Percentiles rank a stretch among this genome's conserved stretches.
Evolutionary conservation across 2,797 vertebrate species (phyloP).

Genomic region (Ammospiza maritima): DNA sequence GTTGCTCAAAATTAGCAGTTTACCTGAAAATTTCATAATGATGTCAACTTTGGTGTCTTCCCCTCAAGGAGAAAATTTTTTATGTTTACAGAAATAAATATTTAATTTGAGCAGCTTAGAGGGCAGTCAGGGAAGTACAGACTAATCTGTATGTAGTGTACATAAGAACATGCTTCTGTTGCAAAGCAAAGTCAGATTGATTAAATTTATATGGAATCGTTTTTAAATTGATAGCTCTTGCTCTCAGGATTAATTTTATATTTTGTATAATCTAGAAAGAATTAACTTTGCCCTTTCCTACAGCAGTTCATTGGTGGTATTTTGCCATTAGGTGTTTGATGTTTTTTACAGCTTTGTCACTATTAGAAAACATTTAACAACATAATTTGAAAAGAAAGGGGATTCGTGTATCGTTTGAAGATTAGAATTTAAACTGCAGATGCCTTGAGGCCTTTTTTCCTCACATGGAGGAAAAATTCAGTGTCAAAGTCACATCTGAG

Average conservation of each 20-base stretch:
- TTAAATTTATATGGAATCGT: background rate
- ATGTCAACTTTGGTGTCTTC: background rate
- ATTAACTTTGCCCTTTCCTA: background rate
- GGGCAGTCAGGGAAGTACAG: background rate
- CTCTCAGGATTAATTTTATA: background rate
- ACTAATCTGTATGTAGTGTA: background rate
- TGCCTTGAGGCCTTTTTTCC: background rate
- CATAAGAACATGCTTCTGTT: accelerated
- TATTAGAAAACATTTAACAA: conserved; percentile 5
- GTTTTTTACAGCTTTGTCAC: background rate
- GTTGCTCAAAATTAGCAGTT: background rate
- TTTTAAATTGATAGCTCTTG: background rate
- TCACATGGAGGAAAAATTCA: background rate
- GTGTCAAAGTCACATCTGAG: background rate
- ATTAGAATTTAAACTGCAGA: background rate
- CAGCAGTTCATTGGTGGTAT: background rate
- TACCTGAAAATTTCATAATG: background rate
- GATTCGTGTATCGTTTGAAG: background rate
- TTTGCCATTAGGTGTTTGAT: background rate
- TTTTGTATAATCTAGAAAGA: background rate
- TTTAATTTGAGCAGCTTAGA: background rate
- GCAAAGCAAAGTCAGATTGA: background rate
- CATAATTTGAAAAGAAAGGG: background rate
- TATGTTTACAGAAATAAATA: background rate
- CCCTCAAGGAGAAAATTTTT: background rate